Conservation (phyloP, 2,113 vertebrate genomes). For the Panthera leo region DNA sequence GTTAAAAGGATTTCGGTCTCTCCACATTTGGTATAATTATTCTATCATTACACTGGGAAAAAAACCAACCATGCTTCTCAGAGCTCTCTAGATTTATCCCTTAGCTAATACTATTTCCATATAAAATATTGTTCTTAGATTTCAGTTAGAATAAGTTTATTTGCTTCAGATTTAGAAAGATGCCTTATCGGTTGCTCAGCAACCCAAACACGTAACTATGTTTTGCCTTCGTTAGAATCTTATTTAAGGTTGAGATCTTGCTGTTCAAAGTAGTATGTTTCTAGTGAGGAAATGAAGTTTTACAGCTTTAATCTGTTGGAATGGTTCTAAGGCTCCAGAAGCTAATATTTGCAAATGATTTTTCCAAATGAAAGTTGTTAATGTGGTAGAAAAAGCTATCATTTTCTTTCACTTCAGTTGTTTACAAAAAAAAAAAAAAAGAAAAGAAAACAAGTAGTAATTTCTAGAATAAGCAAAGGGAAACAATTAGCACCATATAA, state of each 20-base stretch:
- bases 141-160: slow-evolving; percentile 29
- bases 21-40: neutral
- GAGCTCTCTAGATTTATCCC: slow-evolving; percentile 16
- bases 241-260: neutral
- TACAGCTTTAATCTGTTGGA: neutral
- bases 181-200: slow-evolving; percentile 30
- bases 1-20: neutral
- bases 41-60: neutral
- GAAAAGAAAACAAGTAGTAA: slow-evolving; percentile 15
- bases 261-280: neutral
- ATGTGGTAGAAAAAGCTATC: neutral
- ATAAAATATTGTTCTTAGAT: slow-evolving; percentile 27
- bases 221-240: slow-evolving; percentile 49
- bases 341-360: slow-evolving; percentile 11
- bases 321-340: slow-evolving; percentile 14
- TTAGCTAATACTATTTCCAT: slow-evolving; percentile 38
- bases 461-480: neutral
- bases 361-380: slow-evolving; percentile 26
- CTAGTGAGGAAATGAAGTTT: neutral
- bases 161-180: slow-evolving; percentile 36
- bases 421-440: slow-evolving; percentile 45
- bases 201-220: slow-evolving; percentile 32
- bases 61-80: neutral
- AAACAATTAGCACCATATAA: neutral
- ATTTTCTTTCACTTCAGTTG: slow-evolving; percentile 11